phyloP scores from a whole-genome alignment of 2,888 invertebrate species.

The Phymatocera aterrima region DNA sequence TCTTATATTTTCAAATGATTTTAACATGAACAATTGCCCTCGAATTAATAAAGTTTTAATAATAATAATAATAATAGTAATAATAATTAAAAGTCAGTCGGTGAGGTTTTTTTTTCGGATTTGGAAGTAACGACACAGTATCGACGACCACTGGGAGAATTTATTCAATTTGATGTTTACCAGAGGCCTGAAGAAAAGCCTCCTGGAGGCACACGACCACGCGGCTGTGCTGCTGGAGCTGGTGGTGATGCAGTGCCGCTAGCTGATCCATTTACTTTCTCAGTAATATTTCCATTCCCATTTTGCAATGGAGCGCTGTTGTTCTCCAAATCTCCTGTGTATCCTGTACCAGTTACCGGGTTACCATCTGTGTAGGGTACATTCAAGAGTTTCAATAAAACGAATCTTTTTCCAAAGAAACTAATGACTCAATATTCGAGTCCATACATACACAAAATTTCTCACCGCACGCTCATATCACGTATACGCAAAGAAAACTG shows the following conservation, averaged over 20 bases:
- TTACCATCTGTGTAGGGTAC: constrained; percentile 75
- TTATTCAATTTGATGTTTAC: constrained; percentile 73
- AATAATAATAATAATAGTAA: constrained; percentile 5
- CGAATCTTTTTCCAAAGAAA: background rate
- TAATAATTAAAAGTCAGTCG: constrained; percentile 45
- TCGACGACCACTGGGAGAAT: constrained; percentile 23
- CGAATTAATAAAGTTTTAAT: constrained; percentile 44
- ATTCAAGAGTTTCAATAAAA: constrained; percentile 18
- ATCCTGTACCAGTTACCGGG: constrained; percentile 78
- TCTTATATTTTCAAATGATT: constrained; percentile 27
- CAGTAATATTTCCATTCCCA: constrained; percentile 75
- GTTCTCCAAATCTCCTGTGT: constrained; percentile 69
- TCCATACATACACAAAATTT: background rate
- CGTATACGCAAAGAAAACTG: background rate
- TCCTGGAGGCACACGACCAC: constrained; percentile 82
- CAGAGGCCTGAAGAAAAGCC: constrained; percentile 83
- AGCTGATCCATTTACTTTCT: constrained; percentile 61
- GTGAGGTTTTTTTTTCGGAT: constrained; percentile 52
- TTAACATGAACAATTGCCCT: constrained; percentile 41
- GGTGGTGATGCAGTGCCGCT: constrained; percentile 65
- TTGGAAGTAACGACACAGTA: constrained; percentile 52
- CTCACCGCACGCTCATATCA: background rate
- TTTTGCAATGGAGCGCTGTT: constrained; percentile 69
- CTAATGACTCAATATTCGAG: background rate
- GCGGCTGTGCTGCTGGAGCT: constrained; percentile 74